Base-by-base conservation (phyloP, 2,113 vertebrate genomes). In the Setophaga petechia region DNA sequence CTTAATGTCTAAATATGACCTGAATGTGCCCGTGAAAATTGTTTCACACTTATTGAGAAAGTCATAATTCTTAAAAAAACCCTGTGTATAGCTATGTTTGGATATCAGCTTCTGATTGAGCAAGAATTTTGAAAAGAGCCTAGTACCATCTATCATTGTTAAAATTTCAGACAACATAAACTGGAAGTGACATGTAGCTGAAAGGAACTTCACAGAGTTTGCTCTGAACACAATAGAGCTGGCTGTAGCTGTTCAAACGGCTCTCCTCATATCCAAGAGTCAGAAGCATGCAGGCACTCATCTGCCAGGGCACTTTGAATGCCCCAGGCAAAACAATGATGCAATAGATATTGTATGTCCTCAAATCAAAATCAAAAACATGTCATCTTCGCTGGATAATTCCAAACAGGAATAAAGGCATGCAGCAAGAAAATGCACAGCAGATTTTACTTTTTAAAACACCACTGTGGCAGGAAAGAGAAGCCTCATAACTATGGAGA, bases 141-240 rank as follows among this genome's bases (percentile, higher is more conserved):
- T 76, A 78, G 49, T 80, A 39, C 51, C 27, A 44, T 77, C 82
- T 83, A 85, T 68, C n/a, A 65, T 93, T 85, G 71, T 97, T 92
- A 77, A 92, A 87, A 79, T 18, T 84, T 68, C 74, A 86, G 73
- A 92, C 72, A 93, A 20, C 41, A 24, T 77, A 80, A 96, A 96
- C 25, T 91, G 49, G 66, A 93, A 94, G 61, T 91, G 97, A 96
- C 96, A 96, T 61, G 49, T 97, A 96, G 96, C 82, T 91, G 97
- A 97, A 97, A 97, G 95, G 94, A 97, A 96, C 94, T 91, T 87
- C 77, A 71, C 55, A 43, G 75, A 74, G 63, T 94, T 95, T 82
- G 86, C 59, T 83, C 0, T 35, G 74, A 84, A 59, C 67, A 95
- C 96, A 97, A 90, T 95, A 28, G 69, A 76, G 62, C 52, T 95